Percentiles rank a stretch among this genome's conserved stretches.
Evolutionary conservation across 1,140 invertebrate species (phyloP).

Genomic region (Onthophagus taurus): DNA sequence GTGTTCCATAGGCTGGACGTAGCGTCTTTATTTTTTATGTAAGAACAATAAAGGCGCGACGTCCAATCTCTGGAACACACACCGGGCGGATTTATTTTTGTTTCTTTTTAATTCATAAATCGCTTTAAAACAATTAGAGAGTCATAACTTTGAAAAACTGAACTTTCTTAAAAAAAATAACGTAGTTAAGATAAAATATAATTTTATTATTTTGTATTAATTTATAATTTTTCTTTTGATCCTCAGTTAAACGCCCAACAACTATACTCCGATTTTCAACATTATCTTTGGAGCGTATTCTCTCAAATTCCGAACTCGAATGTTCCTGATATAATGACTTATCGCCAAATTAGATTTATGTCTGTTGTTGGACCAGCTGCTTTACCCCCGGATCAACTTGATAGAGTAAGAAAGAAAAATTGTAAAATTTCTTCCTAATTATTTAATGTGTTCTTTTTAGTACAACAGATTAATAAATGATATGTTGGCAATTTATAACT

Average conservation of each 20-base stretch:
- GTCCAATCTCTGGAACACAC: too few relatives aligned
- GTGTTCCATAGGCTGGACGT: too few relatives aligned
- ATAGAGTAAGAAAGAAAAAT: conserved; percentile 51
- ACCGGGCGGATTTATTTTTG: too few relatives aligned
- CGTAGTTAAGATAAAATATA: too few relatives aligned
- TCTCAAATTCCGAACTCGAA: conserved; percentile 51
- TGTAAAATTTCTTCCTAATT: background rate
- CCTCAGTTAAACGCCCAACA: conserved; percentile 65
- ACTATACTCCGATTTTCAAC: conserved; percentile 69
- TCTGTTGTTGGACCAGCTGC: conserved; percentile 77
- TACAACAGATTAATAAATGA: conserved; percentile 78
- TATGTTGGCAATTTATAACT: conserved; percentile 81
- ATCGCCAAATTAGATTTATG: conserved; percentile 65
- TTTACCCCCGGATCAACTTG: conserved; percentile 69
- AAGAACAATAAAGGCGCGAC: too few relatives aligned
- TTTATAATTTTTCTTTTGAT: conserved; percentile 15
- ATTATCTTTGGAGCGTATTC: conserved; percentile 62
- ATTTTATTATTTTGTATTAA: conserved; percentile 6
- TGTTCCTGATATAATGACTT: conserved; percentile 58
- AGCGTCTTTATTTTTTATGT: too few relatives aligned
- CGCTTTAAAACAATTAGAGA: too few relatives aligned
- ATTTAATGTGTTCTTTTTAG: conserved; percentile 42
- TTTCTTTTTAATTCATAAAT: too few relatives aligned
- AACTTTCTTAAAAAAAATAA: too few relatives aligned
- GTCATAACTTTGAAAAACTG: too few relatives aligned